Evolutionary conservation across 2,113 vertebrate genomes (phyloP), one percentile per base, ranked within the genome.

Genomic region (Paramisgurnus dabryanus): DNA sequence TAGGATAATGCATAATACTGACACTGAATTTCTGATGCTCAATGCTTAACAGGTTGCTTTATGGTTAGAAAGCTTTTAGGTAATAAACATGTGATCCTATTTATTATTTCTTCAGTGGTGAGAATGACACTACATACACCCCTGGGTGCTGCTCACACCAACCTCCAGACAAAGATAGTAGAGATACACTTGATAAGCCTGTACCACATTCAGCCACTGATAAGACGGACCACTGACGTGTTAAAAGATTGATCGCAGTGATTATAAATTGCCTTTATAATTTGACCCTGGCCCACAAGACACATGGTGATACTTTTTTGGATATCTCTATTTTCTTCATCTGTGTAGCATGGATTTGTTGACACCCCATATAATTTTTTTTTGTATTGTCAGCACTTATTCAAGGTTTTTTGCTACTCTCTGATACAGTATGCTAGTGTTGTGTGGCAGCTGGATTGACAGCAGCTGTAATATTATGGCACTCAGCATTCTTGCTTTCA

Each of bases 1-100:
- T 53, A 53, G n/a, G 55, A 18, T 5, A 58, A 58, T 58, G 27
- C 50, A 71, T 57, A 17, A 41, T 57, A 0, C 50, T 71, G 68
- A 71, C 68, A 55, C 55, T 40, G 55, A 55, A 71, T 55, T 49
- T 74, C 22, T 5, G 0, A 58, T 45, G 57, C 71, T 73, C 15
- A 11, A n/a, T 5, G 18, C 57, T 74, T 7, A 2, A 7, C 1
- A 3, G 45, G 57, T 13, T 15, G 40, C 40, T 27, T 15, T 40
- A 22, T 55, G 55, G 11, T 15, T n/a, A 43, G 55, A 73, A 60
- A 73, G 50, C n/a, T 60, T 3, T 0, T 60, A 34, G 27, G 27
- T 22, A 57, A 39, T 60, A 43, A 43, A 73, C 3, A 0, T 43
- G 5, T 58, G 11, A 45, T 74, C 55, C 3, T n/a, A 27, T 72